Conservation (phyloP, 2,888 invertebrate species). For the Lepidonotus clava region DNA sequence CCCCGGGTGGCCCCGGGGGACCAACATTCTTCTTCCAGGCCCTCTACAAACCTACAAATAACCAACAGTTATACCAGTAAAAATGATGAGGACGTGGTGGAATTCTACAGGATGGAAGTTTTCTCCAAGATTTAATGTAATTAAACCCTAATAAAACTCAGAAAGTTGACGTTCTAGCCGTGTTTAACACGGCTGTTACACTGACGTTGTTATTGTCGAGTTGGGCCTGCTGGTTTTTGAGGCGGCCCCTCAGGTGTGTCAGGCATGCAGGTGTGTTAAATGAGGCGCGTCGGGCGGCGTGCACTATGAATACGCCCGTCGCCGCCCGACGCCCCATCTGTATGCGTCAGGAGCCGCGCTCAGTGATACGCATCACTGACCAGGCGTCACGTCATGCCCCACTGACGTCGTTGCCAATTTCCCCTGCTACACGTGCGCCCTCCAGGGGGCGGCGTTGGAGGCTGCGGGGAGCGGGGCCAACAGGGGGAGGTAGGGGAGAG, state of each 20-base stretch:
- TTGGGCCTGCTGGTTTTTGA: background rate
- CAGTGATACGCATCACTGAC: conserved; percentile 24
- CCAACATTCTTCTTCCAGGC: too few species aligned
- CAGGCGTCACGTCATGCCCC: conserved; percentile 24
- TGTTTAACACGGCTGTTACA: too few species aligned
- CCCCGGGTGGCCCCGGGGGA: background rate
- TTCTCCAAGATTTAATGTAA: too few species aligned
- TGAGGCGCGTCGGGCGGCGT: background rate
- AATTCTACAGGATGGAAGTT: too few species aligned
- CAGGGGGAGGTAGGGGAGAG: conserved; percentile 8
- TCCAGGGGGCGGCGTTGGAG: background rate
- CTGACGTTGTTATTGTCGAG: background rate
- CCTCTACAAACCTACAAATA: too few species aligned
- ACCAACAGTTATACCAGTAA: too few species aligned
- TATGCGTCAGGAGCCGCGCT: conserved; percentile 27
- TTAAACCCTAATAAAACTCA: too few species aligned
- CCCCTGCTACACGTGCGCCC: conserved; percentile 23
- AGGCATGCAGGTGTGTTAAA: conserved; percentile 27
- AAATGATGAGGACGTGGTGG: too few species aligned
- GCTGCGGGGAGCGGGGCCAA: background rate
- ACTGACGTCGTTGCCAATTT: conserved; percentile 25
- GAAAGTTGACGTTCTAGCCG: too few species aligned
- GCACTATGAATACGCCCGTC: background rate
- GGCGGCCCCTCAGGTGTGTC: background rate
- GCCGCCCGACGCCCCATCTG: background rate